Evolutionary conservation across 2,797 vertebrate genomes (phyloP), one percentile per base, ranked within the genome.

Genomic region (Sebastes cheni): DNA sequence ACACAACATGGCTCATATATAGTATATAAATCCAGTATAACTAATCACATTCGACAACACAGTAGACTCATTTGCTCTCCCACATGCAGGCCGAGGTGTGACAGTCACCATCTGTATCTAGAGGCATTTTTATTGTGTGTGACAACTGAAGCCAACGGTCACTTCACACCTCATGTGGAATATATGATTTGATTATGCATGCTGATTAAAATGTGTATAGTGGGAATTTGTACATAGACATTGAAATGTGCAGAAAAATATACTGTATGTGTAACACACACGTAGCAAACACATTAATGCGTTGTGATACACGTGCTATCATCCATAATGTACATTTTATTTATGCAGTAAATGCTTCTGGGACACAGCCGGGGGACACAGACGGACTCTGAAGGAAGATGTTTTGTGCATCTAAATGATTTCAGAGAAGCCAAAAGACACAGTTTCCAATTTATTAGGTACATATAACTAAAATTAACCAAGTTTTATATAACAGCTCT

Each of bases 11-110:
- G 2, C 25, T 54, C 2, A 30, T 65, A 29, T 42, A 60, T 5
- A 55, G 16, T 65, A 3, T 27, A 55, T 58, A 79, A 82, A 89
- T 76, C 22, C 73, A 69, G 6, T 23, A 74, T 46, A 55, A 65
- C 72, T 61, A 88, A 89, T 80, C 30, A 25, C 36, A 81, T 73
- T 82, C 52, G 50, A 11, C 67, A 83, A 22, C 66, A 82, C 52
- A 71, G 9, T n/a, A 22, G 54, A 68, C 52, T 72, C 50, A 72
- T 73, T 25, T 36, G 46, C 82, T 75, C 62, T 62, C 77, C 61
- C 71, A 59, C n/a, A 32, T 34, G 55, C 27, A 59, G 55, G 30
- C 75, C 23, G 76, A 71, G 59, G 58, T 60, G 27, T 67, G 71
- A 82, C 36, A 62, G 14, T 55, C 29, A 4, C 34, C 66, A 68